Evolutionary conservation across 2,888 invertebrate genomes (phyloP).

Genomic region (Mesoligia furuncula): DNA sequence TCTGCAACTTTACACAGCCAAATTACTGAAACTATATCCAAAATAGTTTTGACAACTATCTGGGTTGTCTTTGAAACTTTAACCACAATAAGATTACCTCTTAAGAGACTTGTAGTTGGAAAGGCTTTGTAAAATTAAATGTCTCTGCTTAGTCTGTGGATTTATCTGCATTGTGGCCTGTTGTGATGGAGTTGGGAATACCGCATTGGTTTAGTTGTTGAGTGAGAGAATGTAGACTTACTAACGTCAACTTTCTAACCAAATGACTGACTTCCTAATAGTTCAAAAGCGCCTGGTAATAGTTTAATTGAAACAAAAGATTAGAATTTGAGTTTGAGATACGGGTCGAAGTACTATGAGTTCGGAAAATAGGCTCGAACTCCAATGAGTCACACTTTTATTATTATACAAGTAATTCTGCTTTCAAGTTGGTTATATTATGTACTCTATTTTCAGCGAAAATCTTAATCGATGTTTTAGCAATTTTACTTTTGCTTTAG

Average conservation of each 20-base stretch:
- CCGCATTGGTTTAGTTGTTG: background rate
- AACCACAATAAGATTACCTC: slow-evolving; percentile 30
- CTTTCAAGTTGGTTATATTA: too few relatives aligned
- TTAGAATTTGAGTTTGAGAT: background rate
- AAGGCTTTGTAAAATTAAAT: slow-evolving; percentile 29
- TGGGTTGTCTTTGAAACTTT: slow-evolving; percentile 20
- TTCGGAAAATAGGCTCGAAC: background rate
- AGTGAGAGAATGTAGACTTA: background rate
- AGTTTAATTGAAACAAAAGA: background rate
- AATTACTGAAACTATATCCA: slow-evolving; percentile 6
- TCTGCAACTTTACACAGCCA: background rate
- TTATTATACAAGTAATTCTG: background rate
- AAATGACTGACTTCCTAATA: background rate
- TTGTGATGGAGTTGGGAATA: background rate
- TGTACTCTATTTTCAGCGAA: too few relatives aligned
- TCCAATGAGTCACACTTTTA: background rate
- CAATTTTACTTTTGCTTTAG: too few relatives aligned
- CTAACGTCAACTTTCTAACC: background rate
- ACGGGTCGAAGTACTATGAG: background rate
- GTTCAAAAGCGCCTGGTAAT: background rate
- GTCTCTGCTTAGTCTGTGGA: slow-evolving; percentile 12
- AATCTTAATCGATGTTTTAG: too few relatives aligned
- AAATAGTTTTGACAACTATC: slow-evolving; percentile 31
- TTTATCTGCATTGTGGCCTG: slow-evolving; percentile 7
- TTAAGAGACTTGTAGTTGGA: background rate